A percentile compares a stretch with the other conserved stretches of the same genome.
phyloP scores from a whole-genome alignment of 2,888 invertebrate species.

The Branchipolynoe longqiensis region DNA sequence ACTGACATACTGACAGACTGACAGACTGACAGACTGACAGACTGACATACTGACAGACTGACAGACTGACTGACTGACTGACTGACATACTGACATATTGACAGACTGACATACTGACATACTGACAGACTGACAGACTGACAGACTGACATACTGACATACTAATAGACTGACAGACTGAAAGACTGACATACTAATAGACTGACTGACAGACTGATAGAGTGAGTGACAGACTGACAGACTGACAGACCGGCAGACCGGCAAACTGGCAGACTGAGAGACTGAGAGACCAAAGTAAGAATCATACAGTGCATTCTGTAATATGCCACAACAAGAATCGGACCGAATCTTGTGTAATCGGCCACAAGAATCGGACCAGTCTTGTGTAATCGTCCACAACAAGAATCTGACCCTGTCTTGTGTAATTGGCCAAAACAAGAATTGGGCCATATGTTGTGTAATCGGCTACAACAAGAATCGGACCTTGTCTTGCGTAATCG shows the following conservation, averaged over 20 bases:
- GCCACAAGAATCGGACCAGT: too few relatives aligned
- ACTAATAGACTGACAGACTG: constrained; percentile 65
- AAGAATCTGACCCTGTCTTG: too few relatives aligned
- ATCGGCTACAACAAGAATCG: too few relatives aligned
- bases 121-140: constrained; percentile 63
- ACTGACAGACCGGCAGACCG: constrained; percentile 67
- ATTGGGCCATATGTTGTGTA: too few relatives aligned
- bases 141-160: constrained; percentile 63
- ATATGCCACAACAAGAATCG: too few relatives aligned
- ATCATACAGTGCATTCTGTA: too few relatives aligned
- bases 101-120: not conserved
- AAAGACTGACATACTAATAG: constrained; percentile 65
- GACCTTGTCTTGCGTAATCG: too few relatives aligned
- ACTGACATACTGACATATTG: not conserved
- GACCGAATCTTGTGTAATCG: too few relatives aligned
- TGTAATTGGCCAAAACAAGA: too few relatives aligned
- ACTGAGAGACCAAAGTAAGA: too few relatives aligned
- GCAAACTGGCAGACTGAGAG: constrained; percentile 65
- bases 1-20: not conserved
- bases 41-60: not conserved
- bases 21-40: not conserved
- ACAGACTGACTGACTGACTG: not conserved
- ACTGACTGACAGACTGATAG: constrained; percentile 66
- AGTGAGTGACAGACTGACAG: constrained; percentile 67
- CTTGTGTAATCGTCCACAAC: too few relatives aligned